Evolutionary conservation across 2,888 invertebrate species (phyloP).

Genomic region (Pollenia griseotomentosa): DNA sequence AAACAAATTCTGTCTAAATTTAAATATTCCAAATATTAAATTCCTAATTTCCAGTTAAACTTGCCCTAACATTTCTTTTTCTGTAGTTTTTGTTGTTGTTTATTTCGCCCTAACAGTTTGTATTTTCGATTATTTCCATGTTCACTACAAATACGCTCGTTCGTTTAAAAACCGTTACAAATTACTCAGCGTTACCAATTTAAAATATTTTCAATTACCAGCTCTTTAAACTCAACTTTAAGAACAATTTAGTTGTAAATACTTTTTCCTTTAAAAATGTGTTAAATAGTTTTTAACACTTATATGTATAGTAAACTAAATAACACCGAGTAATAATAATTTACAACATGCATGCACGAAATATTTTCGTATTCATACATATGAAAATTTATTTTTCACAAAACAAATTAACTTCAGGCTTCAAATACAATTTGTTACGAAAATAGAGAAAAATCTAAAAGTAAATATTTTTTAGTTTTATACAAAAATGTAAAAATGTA

Average conservation of each 20-base stretch:
- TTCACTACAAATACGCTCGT: background rate
- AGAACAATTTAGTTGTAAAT: slow-evolving; percentile 53
- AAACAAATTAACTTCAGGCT: slow-evolving; percentile 58
- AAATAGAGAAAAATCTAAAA: slow-evolving; percentile 42
- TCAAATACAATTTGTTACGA: slow-evolving; percentile 43
- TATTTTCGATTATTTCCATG: background rate
- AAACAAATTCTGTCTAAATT: too few relatives aligned
- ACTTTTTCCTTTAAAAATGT: slow-evolving; percentile 34
- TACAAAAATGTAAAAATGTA: slow-evolving; percentile 27
- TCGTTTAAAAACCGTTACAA: slow-evolving; percentile 19
- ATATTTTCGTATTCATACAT: slow-evolving; percentile 45
- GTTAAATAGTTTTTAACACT: slow-evolving; percentile 62
- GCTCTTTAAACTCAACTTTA: slow-evolving; percentile 52
- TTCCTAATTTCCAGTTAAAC: background rate
- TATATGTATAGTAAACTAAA: slow-evolving; percentile 14
- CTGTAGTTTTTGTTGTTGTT: background rate
- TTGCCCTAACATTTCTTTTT: background rate
- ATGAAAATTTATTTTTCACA: slow-evolving; percentile 60
- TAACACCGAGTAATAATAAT: slow-evolving; percentile 24
- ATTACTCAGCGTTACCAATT: slow-evolving; percentile 36
- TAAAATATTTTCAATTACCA: slow-evolving; percentile 25
- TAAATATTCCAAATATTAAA: too few relatives aligned
- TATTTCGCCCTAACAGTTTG: background rate
- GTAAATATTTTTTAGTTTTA: slow-evolving; percentile 39
- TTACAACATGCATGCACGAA: slow-evolving; percentile 52